Evolutionary conservation across 1,140 invertebrate genomes (phyloP).

Genomic region (Lamellibrachia luymesi): DNA sequence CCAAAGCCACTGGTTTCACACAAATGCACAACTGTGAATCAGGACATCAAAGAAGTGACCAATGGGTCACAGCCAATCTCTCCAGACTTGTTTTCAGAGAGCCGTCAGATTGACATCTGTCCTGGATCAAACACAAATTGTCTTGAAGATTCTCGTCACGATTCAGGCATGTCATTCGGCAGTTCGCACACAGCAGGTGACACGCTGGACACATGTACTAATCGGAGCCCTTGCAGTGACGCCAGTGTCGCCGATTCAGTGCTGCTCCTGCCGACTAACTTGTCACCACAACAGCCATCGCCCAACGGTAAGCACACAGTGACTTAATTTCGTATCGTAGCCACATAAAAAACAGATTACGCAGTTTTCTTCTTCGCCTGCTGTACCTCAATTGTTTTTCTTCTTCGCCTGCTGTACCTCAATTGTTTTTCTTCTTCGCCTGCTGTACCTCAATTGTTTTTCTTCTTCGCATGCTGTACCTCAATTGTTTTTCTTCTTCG

Average conservation of each 20-base stretch:
- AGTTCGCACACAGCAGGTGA: not conserved
- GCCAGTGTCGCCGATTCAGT: not conserved
- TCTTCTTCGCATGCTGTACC: too few species aligned
- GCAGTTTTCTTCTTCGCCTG: too few species aligned
- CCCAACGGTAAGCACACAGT: not conserved
- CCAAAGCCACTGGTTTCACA: not conserved
- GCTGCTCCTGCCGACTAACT: not conserved
- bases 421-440: too few species aligned
- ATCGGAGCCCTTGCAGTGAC: not conserved
- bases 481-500: too few species aligned
- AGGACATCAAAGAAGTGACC: not conserved
- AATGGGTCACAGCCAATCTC: not conserved
- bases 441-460: too few species aligned
- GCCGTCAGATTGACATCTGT: not conserved
- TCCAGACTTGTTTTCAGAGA: not conserved
- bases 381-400: too few species aligned
- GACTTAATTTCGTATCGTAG: too few species aligned
- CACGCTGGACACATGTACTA: not conserved
- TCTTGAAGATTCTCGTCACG: not conserved
- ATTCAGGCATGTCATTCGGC: not conserved
- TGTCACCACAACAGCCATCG: not conserved
- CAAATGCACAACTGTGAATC: not conserved
- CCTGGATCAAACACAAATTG: not conserved
- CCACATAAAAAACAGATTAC: too few species aligned
- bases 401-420: too few species aligned